Percentiles rank a stretch among this genome's conserved stretches.
Conservation (phyloP, 2,888 invertebrate species). For the Troilus luridus region DNA sequence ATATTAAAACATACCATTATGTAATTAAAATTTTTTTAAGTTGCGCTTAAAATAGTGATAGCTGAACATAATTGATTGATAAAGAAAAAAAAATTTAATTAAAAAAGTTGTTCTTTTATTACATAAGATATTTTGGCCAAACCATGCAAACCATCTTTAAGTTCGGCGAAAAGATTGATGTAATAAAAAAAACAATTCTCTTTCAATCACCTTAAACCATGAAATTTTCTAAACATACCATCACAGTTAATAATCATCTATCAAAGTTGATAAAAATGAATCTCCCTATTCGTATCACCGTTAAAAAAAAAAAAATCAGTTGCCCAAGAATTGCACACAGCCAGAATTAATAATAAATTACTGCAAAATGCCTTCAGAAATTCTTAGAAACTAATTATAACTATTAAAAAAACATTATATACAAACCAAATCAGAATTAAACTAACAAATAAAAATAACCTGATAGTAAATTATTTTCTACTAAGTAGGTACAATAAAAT, state of each 20-base stretch:
- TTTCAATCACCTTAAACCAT: not conserved
- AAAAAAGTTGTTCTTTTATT: not conserved
- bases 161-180: not conserved
- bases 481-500: not conserved
- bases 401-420: not conserved
- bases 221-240: not conserved
- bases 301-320: not conserved
- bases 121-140: not conserved
- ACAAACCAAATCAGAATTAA: not conserved
- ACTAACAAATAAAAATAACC: not conserved
- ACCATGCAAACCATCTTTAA: not conserved
- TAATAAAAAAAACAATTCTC: not conserved
- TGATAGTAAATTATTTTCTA: not conserved
- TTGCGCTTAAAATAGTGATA: not conserved
- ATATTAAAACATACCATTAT: not conserved
- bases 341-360: not conserved
- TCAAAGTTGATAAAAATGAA: not conserved
- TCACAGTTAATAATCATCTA: not conserved
- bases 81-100: no score
- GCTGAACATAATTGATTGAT: not conserved
- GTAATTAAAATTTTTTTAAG: not conserved
- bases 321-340: not conserved
- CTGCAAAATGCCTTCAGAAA: not conserved
- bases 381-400: not conserved
- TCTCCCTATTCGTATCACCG: not conserved